Conservation (phyloP, 1,140 invertebrate species). For the Drosophila kohkoa region DNA sequence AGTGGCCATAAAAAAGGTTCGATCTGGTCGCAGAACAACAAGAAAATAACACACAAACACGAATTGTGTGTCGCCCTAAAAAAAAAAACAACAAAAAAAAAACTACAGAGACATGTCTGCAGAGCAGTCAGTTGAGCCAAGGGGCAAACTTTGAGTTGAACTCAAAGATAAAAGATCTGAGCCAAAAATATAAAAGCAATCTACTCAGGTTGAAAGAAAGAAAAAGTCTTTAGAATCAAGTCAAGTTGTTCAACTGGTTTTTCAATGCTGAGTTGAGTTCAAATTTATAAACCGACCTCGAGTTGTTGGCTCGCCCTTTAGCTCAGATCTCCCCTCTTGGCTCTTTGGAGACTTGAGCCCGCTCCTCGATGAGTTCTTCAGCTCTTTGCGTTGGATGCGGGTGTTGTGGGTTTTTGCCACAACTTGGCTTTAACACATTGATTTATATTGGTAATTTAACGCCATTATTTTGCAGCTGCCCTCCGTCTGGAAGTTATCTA, state of each 20-base stretch:
- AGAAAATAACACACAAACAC: slow-evolving; percentile 49
- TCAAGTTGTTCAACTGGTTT: slow-evolving; percentile 79
- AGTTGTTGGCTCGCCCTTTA: slow-evolving; percentile 29
- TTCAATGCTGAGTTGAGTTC: slow-evolving; percentile 22
- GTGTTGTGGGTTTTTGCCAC: slow-evolving; percentile 48
- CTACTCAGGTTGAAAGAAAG: slow-evolving; percentile 72
- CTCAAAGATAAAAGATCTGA: slow-evolving; percentile 30
- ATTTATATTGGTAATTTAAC: slow-evolving; percentile 82
- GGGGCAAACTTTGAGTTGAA: slow-evolving; percentile 33
- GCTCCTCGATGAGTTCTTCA: neutral
- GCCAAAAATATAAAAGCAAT: slow-evolving; percentile 32
- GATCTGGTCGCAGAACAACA: slow-evolving; percentile 36
- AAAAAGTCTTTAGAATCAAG: slow-evolving; percentile 81
- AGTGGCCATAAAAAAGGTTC: slow-evolving; percentile 50
- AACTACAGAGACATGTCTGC: slow-evolving; percentile 20
- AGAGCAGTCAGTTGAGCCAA: slow-evolving; percentile 28
- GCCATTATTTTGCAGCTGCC: slow-evolving; percentile 74
- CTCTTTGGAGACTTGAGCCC: slow-evolving; percentile 49
- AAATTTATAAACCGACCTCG: slow-evolving; percentile 34
- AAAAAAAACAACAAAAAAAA: slow-evolving; percentile 28
- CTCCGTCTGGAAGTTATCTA: slow-evolving; percentile 63
- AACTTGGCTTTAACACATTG: slow-evolving; percentile 67
- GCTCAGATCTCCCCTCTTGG: neutral
- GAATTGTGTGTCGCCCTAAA: slow-evolving; percentile 53
- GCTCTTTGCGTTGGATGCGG: slow-evolving; percentile 32